Percentiles rank a stretch among this genome's conserved stretches.
These are phyloP conservation scores for Ceryle rudis DNA, from an alignment of 2,797 vertebrate species.

Conservation along the genomic window DNA sequence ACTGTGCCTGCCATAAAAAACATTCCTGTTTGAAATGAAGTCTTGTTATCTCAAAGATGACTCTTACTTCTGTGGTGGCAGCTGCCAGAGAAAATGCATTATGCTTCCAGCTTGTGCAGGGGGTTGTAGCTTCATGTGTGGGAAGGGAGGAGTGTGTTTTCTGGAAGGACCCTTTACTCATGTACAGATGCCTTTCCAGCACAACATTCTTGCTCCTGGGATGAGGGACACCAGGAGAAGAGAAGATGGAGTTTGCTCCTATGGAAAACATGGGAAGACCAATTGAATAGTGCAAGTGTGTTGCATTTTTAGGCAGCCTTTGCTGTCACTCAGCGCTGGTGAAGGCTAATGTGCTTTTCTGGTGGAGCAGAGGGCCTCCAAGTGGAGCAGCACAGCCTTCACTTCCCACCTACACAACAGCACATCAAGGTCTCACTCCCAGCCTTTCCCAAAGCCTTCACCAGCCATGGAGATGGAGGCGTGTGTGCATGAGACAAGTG, in stretches of 20 bases:
- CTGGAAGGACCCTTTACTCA: not conserved
- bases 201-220: not conserved
- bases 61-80: conserved; percentile 18
- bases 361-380: not conserved
- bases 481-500: not conserved
- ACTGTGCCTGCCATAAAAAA: conserved; percentile 33
- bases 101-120: conserved; percentile 17
- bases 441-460: not conserved
- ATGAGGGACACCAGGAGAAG: not conserved
- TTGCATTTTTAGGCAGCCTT: conserved; percentile 23
- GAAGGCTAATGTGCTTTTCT: not conserved
- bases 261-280: not conserved
- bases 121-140: not conserved
- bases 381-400: conserved; percentile 11
- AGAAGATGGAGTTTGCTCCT: not conserved
- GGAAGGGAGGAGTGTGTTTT: conserved; percentile 6
- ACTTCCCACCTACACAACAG: conserved; percentile 20
- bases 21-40: conserved; percentile 1
- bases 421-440: conserved; percentile 10
- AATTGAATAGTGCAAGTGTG: not conserved
- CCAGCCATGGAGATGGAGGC: conserved; percentile 24
- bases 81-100: conserved; percentile 39
- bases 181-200: not conserved
- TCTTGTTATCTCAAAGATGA: conserved; percentile 36
- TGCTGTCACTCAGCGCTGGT: not conserved